Conservation (phyloP, 2,888 invertebrate species). For the Pyrrhia umbra region DNA sequence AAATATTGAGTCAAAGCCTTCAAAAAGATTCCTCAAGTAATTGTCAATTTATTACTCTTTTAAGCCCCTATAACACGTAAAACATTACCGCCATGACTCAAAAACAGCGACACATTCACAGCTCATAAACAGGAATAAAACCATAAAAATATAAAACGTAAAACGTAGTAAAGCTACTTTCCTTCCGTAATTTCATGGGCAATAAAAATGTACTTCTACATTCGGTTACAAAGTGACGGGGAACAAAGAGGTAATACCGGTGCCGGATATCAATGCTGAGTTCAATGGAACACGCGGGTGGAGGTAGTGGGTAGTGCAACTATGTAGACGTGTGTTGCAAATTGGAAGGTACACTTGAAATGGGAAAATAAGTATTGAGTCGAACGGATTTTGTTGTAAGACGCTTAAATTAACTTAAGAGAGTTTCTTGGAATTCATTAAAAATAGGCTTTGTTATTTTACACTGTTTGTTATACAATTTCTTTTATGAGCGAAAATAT, state of each 20-base stretch:
- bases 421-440: not conserved
- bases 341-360: constrained; percentile 27
- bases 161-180: constrained; percentile 48
- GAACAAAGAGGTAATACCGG: constrained; percentile 60
- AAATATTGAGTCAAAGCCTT: not conserved
- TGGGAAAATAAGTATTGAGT: constrained; percentile 8
- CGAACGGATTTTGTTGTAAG: not conserved
- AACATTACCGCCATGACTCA: constrained; percentile 10
- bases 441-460: not conserved
- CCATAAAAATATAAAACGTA: constrained; percentile 53
- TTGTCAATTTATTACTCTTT: constrained; percentile 1
- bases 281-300: constrained; percentile 42
- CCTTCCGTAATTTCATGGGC: constrained; percentile 55
- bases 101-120: constrained; percentile 44
- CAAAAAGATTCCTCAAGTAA: not conserved
- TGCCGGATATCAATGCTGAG: constrained; percentile 43
- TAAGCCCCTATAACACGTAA: not conserved
- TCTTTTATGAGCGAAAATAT: not conserved
- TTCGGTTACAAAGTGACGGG: constrained; percentile 42
- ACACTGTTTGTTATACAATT: not conserved
- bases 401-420: not conserved
- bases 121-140: constrained; percentile 49
- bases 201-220: constrained; percentile 52
- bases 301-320: constrained; percentile 26
- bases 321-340: constrained; percentile 17